Percentiles rank a stretch among this genome's conserved stretches.
phyloP scores from a whole-genome alignment of 2,888 invertebrate genomes.

The Ischnura elegans region DNA sequence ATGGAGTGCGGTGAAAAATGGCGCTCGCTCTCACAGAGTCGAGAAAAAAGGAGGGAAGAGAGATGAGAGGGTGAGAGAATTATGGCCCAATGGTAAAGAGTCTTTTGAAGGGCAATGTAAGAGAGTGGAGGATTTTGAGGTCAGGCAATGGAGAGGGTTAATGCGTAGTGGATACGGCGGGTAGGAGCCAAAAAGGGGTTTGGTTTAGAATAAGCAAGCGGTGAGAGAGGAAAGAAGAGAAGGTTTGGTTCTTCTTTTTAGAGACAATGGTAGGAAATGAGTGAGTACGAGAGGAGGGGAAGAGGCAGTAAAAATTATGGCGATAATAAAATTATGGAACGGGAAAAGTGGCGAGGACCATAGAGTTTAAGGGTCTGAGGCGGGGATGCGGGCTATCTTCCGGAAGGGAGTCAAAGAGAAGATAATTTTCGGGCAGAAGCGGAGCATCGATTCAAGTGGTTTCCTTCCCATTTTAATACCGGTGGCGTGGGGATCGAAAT shows the following conservation, averaged over 20 bases:
- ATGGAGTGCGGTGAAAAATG: conserved; percentile 10
- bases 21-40: neutral
- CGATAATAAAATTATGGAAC: conserved; percentile 36
- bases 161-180: no score
- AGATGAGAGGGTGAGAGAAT: neutral
- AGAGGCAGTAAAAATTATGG: conserved; percentile 17
- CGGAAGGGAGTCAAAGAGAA: neutral
- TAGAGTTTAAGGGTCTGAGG: neutral
- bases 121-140: neutral
- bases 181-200: neutral
- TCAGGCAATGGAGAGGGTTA: neutral
- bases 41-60: neutral
- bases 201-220: neutral
- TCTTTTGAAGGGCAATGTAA: neutral
- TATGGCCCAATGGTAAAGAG: neutral
- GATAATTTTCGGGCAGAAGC: conserved; percentile 5
- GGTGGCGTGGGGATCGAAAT: no score
- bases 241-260: neutral
- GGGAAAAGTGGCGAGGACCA: neutral
- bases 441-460: neutral
- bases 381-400: neutral
- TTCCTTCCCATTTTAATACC: neutral
- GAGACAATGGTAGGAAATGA: neutral
- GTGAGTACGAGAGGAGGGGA: neutral
- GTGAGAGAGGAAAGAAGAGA: neutral